Evolutionary conservation across 2,797 vertebrate species (phyloP).

Genomic region (Kryptopterus vitreolus): DNA sequence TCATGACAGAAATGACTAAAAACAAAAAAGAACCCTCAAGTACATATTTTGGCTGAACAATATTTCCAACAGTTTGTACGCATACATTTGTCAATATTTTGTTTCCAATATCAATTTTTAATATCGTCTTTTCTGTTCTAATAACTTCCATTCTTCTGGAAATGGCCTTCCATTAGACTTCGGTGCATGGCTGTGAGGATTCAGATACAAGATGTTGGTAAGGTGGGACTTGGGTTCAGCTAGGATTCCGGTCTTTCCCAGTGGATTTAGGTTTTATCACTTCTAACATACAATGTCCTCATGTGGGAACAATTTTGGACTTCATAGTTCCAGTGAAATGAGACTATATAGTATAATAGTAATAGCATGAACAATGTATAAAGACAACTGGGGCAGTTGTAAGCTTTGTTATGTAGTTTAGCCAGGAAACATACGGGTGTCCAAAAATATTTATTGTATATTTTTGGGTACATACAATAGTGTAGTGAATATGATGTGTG

Average conservation of each 20-base stretch:
- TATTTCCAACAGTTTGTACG: background rate
- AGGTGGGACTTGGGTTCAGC: background rate
- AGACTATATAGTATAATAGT: no score
- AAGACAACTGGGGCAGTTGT: no score
- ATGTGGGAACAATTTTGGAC: background rate
- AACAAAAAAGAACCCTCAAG: background rate
- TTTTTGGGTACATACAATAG: background rate
- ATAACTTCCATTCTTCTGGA: background rate
- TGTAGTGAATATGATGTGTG: conserved; percentile 11
- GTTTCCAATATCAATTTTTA: background rate
- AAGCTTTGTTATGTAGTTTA: no score
- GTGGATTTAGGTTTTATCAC: background rate
- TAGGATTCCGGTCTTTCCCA: background rate
- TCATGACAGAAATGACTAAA: background rate
- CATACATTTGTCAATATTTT: background rate
- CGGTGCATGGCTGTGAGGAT: background rate
- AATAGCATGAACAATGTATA: background rate
- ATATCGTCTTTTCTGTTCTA: background rate
- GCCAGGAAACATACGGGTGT: background rate
- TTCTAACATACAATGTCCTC: background rate
- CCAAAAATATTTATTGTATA: background rate
- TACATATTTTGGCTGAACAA: background rate
- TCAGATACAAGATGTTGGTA: background rate
- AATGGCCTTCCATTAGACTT: background rate
- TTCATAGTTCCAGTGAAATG: background rate